phyloP scores from a whole-genome alignment of 92 coral and sea anemone genomes.

The Bergia sp. region DNA sequence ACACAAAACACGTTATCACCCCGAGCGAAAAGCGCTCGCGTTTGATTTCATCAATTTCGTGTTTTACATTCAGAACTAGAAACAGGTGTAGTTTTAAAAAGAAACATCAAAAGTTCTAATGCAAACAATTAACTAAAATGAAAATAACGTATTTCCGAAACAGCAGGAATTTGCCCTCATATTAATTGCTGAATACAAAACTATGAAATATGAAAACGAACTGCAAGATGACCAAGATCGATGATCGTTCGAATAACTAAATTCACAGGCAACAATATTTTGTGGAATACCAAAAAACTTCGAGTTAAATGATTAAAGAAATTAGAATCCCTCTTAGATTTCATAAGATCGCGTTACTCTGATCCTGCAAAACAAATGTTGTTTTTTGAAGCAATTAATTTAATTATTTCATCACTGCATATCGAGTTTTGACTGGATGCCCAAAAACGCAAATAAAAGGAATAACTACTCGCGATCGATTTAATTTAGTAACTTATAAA shows the following conservation, averaged over 20 bases:
- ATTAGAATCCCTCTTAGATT: not conserved
- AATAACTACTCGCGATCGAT: conserved; percentile 16
- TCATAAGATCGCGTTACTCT: not conserved
- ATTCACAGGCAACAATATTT: not conserved
- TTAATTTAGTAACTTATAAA: conserved; percentile 1
- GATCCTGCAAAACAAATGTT: conserved; percentile 25
- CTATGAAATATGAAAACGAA: not conserved
- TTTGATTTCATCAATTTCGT: not conserved
- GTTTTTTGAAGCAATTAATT: conserved; percentile 24
- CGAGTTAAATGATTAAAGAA: not conserved
- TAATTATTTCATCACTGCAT: conserved; percentile 10
- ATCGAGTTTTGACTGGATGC: conserved; percentile 17
- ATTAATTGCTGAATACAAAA: conserved; percentile 10
- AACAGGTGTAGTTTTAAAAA: conserved; percentile 12
- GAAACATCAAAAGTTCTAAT: not conserved
- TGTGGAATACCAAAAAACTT: not conserved
- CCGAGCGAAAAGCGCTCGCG: not conserved
- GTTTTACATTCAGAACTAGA: not conserved
- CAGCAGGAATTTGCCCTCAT: conserved; percentile 2
- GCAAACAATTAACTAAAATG: not conserved
- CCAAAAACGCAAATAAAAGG: not conserved
- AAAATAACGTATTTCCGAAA: conserved; percentile 8
- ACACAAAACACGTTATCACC: not conserved
- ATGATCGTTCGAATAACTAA: not conserved
- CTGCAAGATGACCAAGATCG: not conserved